Base-by-base conservation (phyloP, 1,140 invertebrate genomes). In the Orius insidiosus region DNA sequence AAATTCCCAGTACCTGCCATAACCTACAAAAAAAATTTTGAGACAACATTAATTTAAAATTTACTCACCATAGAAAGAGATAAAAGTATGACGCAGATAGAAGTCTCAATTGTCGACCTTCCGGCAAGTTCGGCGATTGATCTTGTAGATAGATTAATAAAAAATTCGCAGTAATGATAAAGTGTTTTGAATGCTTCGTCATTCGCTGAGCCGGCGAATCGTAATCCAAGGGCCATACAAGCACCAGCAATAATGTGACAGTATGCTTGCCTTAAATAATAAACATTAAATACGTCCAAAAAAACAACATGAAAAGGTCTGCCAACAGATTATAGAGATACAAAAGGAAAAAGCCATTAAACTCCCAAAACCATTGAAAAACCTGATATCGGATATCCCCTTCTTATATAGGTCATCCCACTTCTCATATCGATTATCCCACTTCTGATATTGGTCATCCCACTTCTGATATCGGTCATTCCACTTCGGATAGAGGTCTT, bases 241-340 rank as follows among this genome's bases (percentile, higher is more conserved):
- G 86, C 87, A 30, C 93, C 94, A 24, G 88, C 84, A 40, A 95
- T 71, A 47, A 96, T 92, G 60, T 95, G 94, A 61, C 88, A 94
- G 63, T 93, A 96, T 0, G 89, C 88, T 70, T 98, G 92, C 56
- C 84, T 85, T 60, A 35, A 70, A 70, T n/a, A n/a, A n/a, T n/a
- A n/a, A n/a, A n/a, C n/a, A n/a, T n/a, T n/a, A n/a, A n/a, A n/a
- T n/a, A n/a, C n/a, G n/a, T n/a, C n/a, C n/a, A n/a, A n/a, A n/a
- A n/a, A n/a, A n/a, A n/a, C n/a, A n/a, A n/a, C n/a, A n/a, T n/a
- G n/a, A n/a, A n/a, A n/a, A n/a, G n/a, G n/a, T n/a, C n/a, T n/a
- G n/a, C n/a, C n/a, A n/a, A n/a, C n/a, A n/a, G n/a, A n/a, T n/a
- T n/a, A n/a, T n/a, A n/a, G n/a, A n/a, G n/a, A n/a, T n/a, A n/a